Percentiles rank a stretch among this genome's conserved stretches.
phyloP scores from a whole-genome alignment of 2,888 invertebrate species.

The Drosophila conformis region DNA sequence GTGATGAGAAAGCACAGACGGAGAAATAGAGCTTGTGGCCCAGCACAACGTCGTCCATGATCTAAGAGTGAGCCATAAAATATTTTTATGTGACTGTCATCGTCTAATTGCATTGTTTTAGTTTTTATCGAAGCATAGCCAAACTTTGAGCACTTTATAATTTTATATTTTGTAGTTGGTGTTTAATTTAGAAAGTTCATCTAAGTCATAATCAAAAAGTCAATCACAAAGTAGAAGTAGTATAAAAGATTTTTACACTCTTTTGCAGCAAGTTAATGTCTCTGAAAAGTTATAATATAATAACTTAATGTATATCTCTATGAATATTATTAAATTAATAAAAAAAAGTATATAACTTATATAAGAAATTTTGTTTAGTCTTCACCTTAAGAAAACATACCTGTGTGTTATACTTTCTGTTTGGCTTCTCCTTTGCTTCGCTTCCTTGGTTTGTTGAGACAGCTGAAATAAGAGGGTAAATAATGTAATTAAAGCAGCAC shows the following conservation, averaged over 20 bases:
- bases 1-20: constrained; percentile 28
- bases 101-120: constrained; percentile 64
- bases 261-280: background rate
- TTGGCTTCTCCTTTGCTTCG: constrained; percentile 4
- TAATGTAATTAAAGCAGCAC: constrained; percentile 54
- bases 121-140: background rate
- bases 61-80: constrained; percentile 56
- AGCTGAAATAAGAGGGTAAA: constrained; percentile 56
- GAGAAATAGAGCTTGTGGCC: background rate
- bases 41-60: constrained; percentile 10
- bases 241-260: background rate
- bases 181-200: background rate
- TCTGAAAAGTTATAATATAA: background rate
- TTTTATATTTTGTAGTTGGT: background rate
- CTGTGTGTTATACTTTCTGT: constrained; percentile 10
- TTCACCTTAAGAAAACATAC: constrained; percentile 8
- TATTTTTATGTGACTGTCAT: constrained; percentile 49
- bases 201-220: background rate
- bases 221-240: background rate
- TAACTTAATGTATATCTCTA: background rate
- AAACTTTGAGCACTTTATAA: constrained; percentile 9
- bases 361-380: background rate
- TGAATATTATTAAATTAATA: too few relatives aligned
- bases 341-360: background rate
- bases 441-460: constrained; percentile 22